Evolutionary conservation across 2,888 invertebrate genomes (phyloP), one percentile per base, ranked within the genome.

Genomic region (Caenorhabditis sp.): DNA sequence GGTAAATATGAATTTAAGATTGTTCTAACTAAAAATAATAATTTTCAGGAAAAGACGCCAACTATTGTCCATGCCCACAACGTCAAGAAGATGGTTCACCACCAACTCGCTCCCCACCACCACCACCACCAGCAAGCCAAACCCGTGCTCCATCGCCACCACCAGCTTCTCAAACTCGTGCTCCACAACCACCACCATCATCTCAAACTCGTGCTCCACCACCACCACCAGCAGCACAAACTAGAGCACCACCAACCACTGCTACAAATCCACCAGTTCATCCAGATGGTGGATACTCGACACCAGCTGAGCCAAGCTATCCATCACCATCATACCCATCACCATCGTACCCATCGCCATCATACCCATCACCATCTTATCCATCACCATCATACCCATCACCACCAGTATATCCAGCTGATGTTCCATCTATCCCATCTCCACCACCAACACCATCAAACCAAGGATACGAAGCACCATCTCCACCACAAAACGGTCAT

Each of bases 51-150:
- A 69, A 77, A 27, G 78, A 78, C 49, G 80, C 70, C 43, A 67
- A 75, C 71, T 77, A 77, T 62, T 80, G 77, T 23, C 73, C 76
- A 59, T 77, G 73, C 71, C 77, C 70, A 67, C 66, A 63, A 57
- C 61, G 70, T 27, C 69, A 70, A 38, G 69, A 69, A 21, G 74
- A 70, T 31, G 59, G 63, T 20, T 60, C 59, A 17, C 69, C 66
- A 63, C 59, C 68, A 63, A 64, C 68, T 3, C 43, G 57, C 27
- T 38, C 63, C 21, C 67, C 65, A 59, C 54, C 59, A 26, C 60
- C 66, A 66, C n/a, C 49, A 61, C 52, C 61, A 61, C 50, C 63
- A n/a, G 60, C 66, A 17, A 7, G 52, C 0, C 21, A 68, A 27
- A 64, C 68, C 27, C 63, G 50, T 8, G 14, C 52, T 56, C 25